phyloP scores from a whole-genome alignment of 37 sponge, comb jelly and placozoan species.

The Bolinopsis microptera region DNA sequence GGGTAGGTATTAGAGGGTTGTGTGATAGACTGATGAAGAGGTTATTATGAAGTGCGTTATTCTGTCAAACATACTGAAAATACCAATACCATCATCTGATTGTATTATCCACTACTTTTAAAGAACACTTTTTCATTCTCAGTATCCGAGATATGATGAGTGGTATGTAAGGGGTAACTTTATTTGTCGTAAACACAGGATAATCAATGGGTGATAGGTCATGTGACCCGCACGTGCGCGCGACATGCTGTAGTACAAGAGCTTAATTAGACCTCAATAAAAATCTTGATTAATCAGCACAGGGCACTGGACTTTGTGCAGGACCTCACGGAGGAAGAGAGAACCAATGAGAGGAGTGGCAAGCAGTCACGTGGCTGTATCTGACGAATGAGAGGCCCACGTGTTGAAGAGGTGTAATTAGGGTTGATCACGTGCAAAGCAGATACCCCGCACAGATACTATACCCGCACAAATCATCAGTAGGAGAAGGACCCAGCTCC shows the following conservation, averaged over 20 bases:
- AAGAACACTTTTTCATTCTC: neutral
- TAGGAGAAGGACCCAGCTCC: neutral
- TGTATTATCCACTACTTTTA: neutral
- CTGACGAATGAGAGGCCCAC: neutral
- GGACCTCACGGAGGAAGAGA: neutral
- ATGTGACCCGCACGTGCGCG: neutral
- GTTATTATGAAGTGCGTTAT: neutral
- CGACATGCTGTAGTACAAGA: neutral
- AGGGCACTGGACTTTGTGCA: neutral
- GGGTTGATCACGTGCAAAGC: neutral
- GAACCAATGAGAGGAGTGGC: neutral
- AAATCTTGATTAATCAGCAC: conserved; percentile 31
- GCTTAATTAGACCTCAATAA: conserved; percentile 37
- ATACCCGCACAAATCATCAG: neutral
- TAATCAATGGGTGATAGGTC: neutral
- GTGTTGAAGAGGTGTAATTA: neutral
- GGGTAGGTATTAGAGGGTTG: no score
- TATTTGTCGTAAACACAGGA: neutral
- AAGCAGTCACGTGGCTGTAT: neutral
- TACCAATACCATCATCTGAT: neutral
- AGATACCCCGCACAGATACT: no score
- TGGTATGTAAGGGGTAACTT: neutral
- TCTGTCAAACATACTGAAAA: neutral
- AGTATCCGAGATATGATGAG: neutral
- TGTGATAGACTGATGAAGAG: neutral